Conservation (phyloP, 1,140 invertebrate species). For the Lepidurus packardi region DNA sequence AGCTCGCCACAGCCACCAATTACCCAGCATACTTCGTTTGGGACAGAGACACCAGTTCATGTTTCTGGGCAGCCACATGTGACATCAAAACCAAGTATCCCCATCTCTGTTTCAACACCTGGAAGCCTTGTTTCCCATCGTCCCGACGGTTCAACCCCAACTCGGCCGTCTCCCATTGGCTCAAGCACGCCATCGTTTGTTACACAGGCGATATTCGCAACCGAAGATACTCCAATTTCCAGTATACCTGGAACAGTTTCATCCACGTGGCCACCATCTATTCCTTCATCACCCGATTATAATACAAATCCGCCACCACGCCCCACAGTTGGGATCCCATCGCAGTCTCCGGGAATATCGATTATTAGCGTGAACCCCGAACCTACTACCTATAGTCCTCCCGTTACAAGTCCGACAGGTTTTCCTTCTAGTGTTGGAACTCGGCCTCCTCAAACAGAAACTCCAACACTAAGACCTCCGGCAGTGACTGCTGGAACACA, state of each 20-base stretch:
- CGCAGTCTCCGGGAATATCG: constrained; percentile 21
- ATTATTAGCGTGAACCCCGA: not conserved
- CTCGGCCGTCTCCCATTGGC: not conserved
- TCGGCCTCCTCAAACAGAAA: constrained; percentile 7
- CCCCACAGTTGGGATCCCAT: not conserved
- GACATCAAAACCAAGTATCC: not conserved
- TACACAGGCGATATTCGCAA: not conserved
- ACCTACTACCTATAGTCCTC: constrained; percentile 11
- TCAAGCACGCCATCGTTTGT: not conserved
- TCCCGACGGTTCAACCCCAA: not conserved
- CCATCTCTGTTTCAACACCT: not conserved
- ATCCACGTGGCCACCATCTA: not conserved
- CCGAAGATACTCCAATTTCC: not conserved
- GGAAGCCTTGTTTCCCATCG: not conserved
- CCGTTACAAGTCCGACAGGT: not conserved
- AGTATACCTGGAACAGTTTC: not conserved
- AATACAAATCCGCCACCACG: not conserved
- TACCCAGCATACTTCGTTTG: not conserved
- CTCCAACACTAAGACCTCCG: not conserved
- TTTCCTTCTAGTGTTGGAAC: constrained; percentile 2
- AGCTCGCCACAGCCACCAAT: not conserved
- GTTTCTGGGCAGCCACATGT: not conserved
- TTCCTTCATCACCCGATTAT: not conserved
- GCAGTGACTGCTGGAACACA: not conserved
- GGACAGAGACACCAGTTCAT: not conserved